Evolutionary conservation across 1,140 invertebrate genomes (phyloP).

Genomic region (Atta texana): DNA sequence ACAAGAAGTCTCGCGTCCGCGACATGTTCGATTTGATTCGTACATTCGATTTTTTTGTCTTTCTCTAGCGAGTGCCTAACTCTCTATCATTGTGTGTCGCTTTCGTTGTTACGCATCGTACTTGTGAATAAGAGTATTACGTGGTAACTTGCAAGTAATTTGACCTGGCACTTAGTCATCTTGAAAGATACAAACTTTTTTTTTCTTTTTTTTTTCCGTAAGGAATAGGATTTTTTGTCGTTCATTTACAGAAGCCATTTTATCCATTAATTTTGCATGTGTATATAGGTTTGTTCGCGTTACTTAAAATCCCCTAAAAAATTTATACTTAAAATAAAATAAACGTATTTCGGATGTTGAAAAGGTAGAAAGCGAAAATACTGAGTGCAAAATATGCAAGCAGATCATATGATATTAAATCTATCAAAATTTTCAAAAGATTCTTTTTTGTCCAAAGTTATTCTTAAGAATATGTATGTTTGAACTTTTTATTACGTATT

Average conservation of each 20-base stretch:
- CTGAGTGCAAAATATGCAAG: no score
- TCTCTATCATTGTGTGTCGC: constrained; percentile 1
- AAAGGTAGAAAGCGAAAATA: no score
- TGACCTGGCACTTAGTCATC: neutral
- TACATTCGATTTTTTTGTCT: neutral
- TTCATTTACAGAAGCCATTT: neutral
- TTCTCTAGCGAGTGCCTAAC: neutral
- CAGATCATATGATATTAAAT: neutral
- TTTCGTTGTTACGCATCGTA: constrained; percentile 22
- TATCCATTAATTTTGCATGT: no score
- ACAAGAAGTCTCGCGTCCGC: no score
- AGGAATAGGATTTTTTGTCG: neutral
- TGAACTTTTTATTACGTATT: neutral
- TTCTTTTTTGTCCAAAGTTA: neutral
- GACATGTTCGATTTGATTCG: neutral
- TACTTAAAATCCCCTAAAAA: no score
- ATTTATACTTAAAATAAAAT: no score
- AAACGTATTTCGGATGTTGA: no score
- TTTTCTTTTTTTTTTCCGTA: neutral
- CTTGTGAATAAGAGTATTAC: neutral
- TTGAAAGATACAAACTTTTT: neutral
- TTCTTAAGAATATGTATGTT: neutral
- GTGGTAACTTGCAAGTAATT: neutral
- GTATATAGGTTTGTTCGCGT: no score
- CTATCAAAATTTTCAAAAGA: neutral